Percentiles rank a stretch among this genome's conserved stretches.
Evolutionary conservation across 2,797 vertebrate species (phyloP).

Genomic region (Karalla daura): DNA sequence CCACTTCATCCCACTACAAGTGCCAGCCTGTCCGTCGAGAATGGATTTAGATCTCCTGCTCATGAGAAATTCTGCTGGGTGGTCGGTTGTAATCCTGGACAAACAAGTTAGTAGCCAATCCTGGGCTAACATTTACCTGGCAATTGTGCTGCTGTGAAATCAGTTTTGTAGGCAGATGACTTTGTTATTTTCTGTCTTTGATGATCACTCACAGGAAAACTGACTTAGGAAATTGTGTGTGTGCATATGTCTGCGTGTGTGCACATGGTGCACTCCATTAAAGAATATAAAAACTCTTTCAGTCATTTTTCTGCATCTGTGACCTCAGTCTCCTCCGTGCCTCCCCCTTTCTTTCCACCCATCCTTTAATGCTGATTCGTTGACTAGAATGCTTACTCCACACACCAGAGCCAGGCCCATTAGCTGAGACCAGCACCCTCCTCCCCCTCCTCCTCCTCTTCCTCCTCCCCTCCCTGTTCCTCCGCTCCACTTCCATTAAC

Average conservation of each 20-base stretch:
- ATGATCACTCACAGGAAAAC: background rate
- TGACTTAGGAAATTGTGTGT: background rate
- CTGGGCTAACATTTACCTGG: background rate
- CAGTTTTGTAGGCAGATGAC: background rate
- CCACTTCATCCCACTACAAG: no score
- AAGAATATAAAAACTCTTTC: conserved; percentile 1
- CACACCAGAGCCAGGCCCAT: conserved; percentile 67
- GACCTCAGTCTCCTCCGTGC: background rate
- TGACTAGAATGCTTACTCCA: conserved; percentile 81
- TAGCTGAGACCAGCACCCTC: conserved; percentile 81
- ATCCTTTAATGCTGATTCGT: conserved; percentile 76
- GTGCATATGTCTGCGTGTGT: background rate
- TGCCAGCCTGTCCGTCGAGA: no score
- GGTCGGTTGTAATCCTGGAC: no score
- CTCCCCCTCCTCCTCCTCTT: conserved; percentile 27
- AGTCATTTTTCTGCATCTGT: conserved; percentile 1
- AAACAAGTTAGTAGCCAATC: no score
- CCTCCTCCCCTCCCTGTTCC: conserved; percentile 24
- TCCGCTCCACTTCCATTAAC: conserved; percentile 77
- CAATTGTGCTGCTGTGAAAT: background rate
- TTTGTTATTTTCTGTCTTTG: background rate
- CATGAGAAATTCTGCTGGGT: no score
- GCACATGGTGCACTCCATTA: background rate
- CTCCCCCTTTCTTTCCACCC: conserved; percentile 8
- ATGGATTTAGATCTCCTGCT: no score